These are phyloP conservation scores for Cossypha caffra DNA, from an alignment of 2,797 vertebrate species.

Conservation along the genomic window DNA sequence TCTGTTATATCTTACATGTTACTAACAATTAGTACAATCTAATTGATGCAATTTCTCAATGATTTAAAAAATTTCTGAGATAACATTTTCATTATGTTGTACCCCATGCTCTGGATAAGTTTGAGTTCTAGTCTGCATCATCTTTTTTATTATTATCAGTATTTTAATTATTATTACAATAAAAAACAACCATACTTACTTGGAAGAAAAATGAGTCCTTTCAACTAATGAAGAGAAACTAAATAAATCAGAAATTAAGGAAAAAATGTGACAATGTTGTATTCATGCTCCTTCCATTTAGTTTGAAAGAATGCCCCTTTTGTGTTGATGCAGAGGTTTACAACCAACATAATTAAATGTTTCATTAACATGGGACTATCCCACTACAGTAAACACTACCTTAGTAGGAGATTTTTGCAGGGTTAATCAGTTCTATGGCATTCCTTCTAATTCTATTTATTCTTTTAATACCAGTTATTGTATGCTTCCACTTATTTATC, in stretches of 20 bases:
- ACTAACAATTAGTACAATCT: not conserved
- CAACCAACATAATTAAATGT: slow-evolving; percentile 19
- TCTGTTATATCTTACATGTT: not conserved
- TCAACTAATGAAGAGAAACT: not conserved
- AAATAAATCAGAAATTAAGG: not conserved
- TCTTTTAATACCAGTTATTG: not conserved
- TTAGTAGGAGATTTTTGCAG: not conserved
- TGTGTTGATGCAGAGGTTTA: not conserved
- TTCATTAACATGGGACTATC: not conserved
- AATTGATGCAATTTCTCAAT: not conserved
- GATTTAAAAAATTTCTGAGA: not conserved
- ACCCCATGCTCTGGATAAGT: not conserved
- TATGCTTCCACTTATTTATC: not conserved
- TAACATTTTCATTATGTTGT: not conserved
- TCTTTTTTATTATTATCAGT: not conserved
- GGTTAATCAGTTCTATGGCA: not conserved
- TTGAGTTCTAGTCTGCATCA: not conserved
- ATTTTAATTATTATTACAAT: not conserved
- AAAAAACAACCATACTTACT: not conserved
- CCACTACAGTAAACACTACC: not conserved
- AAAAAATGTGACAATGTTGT: not conserved
- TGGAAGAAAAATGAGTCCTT: not conserved
- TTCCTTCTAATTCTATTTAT: not conserved
- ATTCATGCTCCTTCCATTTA: not conserved
- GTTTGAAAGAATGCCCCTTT: not conserved